A percentile compares a stretch with the other conserved stretches of the same genome.
Conservation (phyloP, 1,140 invertebrate species). For the Cyclargus thomasi region DNA sequence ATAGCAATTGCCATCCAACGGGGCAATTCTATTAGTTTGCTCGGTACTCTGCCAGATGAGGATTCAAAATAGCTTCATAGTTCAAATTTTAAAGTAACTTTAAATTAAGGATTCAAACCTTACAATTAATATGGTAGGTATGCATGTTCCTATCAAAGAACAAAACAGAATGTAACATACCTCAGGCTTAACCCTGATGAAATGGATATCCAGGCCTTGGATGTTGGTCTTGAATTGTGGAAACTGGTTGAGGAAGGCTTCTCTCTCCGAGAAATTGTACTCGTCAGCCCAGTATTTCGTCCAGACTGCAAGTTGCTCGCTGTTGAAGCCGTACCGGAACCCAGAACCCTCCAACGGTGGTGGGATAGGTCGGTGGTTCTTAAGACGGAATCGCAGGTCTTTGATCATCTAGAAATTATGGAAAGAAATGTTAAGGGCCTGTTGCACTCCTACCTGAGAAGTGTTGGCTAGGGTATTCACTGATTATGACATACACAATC, state of each 20-base stretch:
- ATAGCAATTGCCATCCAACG: too few species aligned
- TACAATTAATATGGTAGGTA: too few species aligned
- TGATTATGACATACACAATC: too few species aligned
- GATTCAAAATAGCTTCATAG: too few species aligned
- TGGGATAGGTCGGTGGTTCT: slow-evolving; percentile 64
- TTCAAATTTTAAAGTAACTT: too few species aligned
- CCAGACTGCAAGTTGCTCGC: slow-evolving; percentile 77
- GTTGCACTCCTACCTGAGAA: too few species aligned
- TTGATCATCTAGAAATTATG: slow-evolving; percentile 72
- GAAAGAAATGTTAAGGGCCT: neutral
- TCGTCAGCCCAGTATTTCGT: slow-evolving; percentile 81
- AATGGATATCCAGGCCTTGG: slow-evolving; percentile 84
- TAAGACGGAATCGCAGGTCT: slow-evolving; percentile 78
- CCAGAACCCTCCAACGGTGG: slow-evolving; percentile 79
- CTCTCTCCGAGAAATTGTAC: slow-evolving; percentile 81
- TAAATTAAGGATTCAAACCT: too few species aligned
- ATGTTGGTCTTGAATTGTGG: slow-evolving; percentile 84
- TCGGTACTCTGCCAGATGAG: too few species aligned
- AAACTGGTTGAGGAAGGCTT: slow-evolving; percentile 80
- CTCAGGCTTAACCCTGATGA: slow-evolving; percentile 78
- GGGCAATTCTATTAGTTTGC: too few species aligned
- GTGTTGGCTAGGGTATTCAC: too few species aligned
- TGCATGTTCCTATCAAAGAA: too few species aligned
- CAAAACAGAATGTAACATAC: slow-evolving; percentile 25
- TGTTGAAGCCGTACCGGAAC: slow-evolving; percentile 86